Evolutionary conservation across 1,140 invertebrate species (phyloP), one percentile per base, ranked within the genome.

Genomic region (Gerris buenoi): DNA sequence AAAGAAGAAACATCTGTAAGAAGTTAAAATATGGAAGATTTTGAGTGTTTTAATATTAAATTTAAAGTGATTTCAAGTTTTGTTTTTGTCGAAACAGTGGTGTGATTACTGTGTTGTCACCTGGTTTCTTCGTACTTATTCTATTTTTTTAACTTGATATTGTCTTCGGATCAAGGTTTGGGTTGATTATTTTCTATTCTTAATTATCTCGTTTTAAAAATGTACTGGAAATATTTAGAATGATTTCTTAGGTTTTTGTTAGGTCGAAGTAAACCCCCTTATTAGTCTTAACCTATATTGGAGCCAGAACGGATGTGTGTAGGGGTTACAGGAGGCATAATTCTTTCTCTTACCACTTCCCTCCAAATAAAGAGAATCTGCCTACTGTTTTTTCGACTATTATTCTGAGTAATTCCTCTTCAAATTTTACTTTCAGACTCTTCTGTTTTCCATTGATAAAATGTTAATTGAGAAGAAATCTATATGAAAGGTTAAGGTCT

Each of bases 111-210:
- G 73, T 71, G 72, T 71, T 70, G 72, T 74, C 70, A 71, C 70
- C 69, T 73, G 72, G 69, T 65, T 70, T 65, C 69, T 73, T 74
- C 73, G 75, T 73, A 67, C 69, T 75, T 73, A 72, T 73, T 73
- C 70, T 73, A 70, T 29, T 28, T 65, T n/a, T n/a, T n/a, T n/a
- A n/a, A n/a, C n/a, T n/a, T n/a, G n/a, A n/a, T n/a, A n/a, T n/a
- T n/a, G n/a, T n/a, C n/a, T n/a, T n/a, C n/a, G n/a, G n/a, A n/a
- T n/a, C n/a, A n/a, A n/a, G n/a, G n/a, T n/a, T n/a, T n/a, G n/a
- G n/a, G n/a, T n/a, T n/a, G n/a, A n/a, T n/a, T n/a, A n/a, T n/a
- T n/a, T n/a, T n/a, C n/a, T n/a, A n/a, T n/a, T n/a, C n/a, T n/a
- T n/a, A n/a, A n/a, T n/a, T n/a, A n/a, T n/a, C n/a, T n/a, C n/a